A percentile compares a stretch with the other conserved stretches of the same genome.
Conservation (phyloP, 2,113 vertebrate species). For the Alligator sinensis region DNA sequence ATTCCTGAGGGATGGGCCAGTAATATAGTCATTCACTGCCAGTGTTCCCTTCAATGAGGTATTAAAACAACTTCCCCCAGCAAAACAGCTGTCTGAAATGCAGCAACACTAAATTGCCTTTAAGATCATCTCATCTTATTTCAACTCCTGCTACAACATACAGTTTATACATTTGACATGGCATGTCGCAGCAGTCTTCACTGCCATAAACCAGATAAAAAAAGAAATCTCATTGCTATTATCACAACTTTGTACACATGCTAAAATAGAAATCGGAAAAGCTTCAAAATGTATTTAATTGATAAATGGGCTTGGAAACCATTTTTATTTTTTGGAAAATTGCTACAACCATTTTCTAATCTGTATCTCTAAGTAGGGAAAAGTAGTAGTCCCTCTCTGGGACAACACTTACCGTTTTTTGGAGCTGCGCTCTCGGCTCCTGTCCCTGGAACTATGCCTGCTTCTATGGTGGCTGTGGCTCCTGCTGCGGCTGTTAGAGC, state of each 20-base stretch:
- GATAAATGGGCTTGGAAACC: background rate
- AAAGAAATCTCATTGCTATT: background rate
- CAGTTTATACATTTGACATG: background rate
- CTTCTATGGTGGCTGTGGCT: slow-evolving; percentile 85
- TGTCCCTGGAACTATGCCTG: slow-evolving; percentile 84
- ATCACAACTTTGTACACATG: background rate
- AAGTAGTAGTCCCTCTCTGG: background rate
- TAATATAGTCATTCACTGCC: background rate
- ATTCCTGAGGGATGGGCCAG: background rate
- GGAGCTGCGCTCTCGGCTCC: slow-evolving; percentile 83
- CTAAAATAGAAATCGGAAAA: background rate
- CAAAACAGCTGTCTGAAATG: background rate
- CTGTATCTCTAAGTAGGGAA: background rate
- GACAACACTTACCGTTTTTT: slow-evolving; percentile 78
- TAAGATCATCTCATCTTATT: background rate
- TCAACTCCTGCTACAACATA: background rate
- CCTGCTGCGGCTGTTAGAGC: slow-evolving; percentile 82
- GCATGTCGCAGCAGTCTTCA: background rate
- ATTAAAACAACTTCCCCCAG: background rate
- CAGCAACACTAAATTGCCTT: background rate
- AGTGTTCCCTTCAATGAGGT: background rate
- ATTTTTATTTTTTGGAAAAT: background rate
- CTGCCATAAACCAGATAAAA: background rate
- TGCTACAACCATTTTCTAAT: background rate
- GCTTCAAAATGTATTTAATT: background rate